Evolutionary conservation across 2,113 vertebrate genomes (phyloP).

Genomic region (Chaenocephalus aceratus): DNA sequence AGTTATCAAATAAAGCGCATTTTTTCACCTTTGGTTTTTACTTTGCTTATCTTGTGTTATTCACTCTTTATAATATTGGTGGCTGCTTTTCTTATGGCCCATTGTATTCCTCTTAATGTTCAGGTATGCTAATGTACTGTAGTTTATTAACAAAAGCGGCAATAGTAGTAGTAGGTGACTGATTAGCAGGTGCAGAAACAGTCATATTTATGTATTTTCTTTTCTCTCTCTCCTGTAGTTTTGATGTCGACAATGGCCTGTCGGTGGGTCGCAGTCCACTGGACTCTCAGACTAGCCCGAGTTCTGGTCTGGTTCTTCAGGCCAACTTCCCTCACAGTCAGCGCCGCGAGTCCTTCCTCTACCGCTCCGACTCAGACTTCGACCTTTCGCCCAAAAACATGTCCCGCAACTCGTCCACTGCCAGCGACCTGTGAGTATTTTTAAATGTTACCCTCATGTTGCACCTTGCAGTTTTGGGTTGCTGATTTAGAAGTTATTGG

Average conservation of each 20-base stretch:
- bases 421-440: constrained; percentile 91
- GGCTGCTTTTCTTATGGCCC: not conserved
- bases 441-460: not conserved
- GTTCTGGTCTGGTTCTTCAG: constrained; percentile 89
- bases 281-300: constrained; percentile 88
- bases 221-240: constrained; percentile 81
- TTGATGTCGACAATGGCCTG: constrained; percentile 94
- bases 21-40: not conserved
- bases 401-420: constrained; percentile 92
- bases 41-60: not conserved
- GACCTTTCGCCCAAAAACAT: constrained; percentile 92
- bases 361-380: constrained; percentile 95
- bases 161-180: not conserved
- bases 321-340: constrained; percentile 88
- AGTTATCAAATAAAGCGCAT: not conserved
- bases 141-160: not conserved
- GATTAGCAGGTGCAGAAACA: not conserved
- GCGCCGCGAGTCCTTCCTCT: constrained; percentile 94
- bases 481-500: not conserved
- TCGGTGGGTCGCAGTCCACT: constrained; percentile 82
- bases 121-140: not conserved
- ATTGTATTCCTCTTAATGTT: not conserved
- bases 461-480: not conserved
- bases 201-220: not conserved
- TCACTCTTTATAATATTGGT: not conserved